Evolutionary conservation across 2,113 vertebrate genomes (phyloP), one percentile per base, ranked within the genome.

Genomic region (Rafetus swinhoei): DNA sequence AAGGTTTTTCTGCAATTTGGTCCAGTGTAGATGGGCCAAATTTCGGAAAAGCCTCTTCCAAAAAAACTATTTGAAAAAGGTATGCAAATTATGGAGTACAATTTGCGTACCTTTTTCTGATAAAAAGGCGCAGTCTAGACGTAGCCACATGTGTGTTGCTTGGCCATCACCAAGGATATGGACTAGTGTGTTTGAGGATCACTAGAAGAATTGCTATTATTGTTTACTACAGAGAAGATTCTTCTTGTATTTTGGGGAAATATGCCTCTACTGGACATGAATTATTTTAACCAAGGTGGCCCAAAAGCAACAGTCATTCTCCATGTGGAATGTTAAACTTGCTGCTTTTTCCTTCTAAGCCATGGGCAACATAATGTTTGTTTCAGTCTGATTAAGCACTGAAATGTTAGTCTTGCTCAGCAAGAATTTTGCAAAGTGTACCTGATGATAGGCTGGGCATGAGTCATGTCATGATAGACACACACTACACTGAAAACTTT

Each of bases 371-470:
- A 27, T 6, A 79, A 50, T 2, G 2, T 90, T 89, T 81, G 7
- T 81, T 96, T 93, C 85, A 89, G 93, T 74, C 79, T 87, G 50
- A 85, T 93, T 92, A 92, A 45, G 56, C 5, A 90, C 53, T 84
- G 65, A 93, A 96, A 90, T 89, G 84, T 81, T 94, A 52, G 92
- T 83, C 87, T 93, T 82, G 29, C 11, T 92, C 79, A 93, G 88
- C 82, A 84, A 85, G 60, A 53, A 15, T 79, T 95, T 88, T 82
- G 87, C 87, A 88, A 79, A 82, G 86, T 24, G 72, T 82, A 79
- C 11, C 9, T 3, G 1, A 14, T 18, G 56, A 93, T 91, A 88
- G 1, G 29, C 50, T 87, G 82, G 90, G 32, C n/a, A 79, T 86
- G 79, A 86, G 59, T 39, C 79, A 69, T 82, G 74, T 59, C 90